Evolutionary conservation across 2,888 invertebrate species (phyloP).

Genomic region (Drosophila lacicola): DNA sequence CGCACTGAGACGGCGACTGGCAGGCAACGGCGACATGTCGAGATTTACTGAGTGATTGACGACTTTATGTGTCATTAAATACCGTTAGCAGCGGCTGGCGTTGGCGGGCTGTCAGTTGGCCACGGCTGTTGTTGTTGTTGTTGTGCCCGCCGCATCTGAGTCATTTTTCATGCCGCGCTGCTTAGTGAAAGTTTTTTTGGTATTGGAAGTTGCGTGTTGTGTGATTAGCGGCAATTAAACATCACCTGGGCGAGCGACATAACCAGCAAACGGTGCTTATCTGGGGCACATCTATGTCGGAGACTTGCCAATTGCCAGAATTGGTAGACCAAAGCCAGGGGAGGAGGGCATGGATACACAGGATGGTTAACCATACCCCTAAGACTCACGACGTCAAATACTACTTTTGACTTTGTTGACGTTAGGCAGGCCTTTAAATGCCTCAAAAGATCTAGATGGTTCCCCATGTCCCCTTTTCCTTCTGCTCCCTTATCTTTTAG

Average conservation of each 20-base stretch:
- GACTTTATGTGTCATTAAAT: constrained; percentile 82
- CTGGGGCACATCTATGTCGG: no score
- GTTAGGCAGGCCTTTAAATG: no score
- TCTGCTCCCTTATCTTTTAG: no score
- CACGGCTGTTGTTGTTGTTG: constrained; percentile 19
- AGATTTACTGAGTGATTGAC: constrained; percentile 81
- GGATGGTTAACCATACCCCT: no score
- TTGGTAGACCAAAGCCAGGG: no score
- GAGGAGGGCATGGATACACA: no score
- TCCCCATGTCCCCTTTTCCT: no score
- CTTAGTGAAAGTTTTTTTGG: constrained; percentile 62
- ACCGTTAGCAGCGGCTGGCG: constrained; percentile 68
- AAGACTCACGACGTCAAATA: no score
- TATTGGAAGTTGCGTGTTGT: constrained; percentile 23
- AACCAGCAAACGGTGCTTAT: not conserved
- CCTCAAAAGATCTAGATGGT: no score
- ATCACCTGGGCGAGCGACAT: constrained; percentile 27
- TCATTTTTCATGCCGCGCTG: constrained; percentile 68
- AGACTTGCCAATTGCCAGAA: no score
- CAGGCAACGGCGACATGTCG: constrained; percentile 65
- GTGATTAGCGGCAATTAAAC: constrained; percentile 67
- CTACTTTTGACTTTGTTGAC: no score
- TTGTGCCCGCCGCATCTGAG: constrained; percentile 42
- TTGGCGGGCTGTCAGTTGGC: constrained; percentile 21
- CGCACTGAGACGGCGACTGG: constrained; percentile 12